Evolutionary conservation across 2,888 invertebrate genomes (phyloP).

Genomic region (Parapristionchus giblindavisi): DNA sequence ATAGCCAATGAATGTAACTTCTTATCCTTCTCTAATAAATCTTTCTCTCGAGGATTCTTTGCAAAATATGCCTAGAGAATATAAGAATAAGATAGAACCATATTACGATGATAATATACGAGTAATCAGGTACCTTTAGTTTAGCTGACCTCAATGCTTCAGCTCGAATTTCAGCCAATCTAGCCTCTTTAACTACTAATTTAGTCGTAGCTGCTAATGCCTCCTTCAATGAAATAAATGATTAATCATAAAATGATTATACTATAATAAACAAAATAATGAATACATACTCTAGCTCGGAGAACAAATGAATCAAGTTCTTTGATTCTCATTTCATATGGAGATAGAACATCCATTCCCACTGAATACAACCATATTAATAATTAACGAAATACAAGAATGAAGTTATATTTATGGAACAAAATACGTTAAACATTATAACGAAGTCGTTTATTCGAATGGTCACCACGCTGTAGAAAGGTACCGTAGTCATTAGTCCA

Average conservation of each 20-base stretch:
- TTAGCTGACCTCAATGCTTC: slow-evolving; percentile 74
- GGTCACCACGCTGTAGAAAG: too few species aligned
- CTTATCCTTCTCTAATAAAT: slow-evolving; percentile 62
- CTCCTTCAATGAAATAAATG: slow-evolving; percentile 74
- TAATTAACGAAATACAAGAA: background rate
- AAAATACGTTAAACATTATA: too few species aligned
- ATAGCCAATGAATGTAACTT: slow-evolving; percentile 59
- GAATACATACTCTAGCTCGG: slow-evolving; percentile 78
- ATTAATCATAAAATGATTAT: background rate
- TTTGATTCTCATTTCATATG: slow-evolving; percentile 91
- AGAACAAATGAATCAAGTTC: slow-evolving; percentile 96
- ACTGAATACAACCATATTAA: slow-evolving; percentile 50
- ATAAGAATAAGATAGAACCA: background rate
- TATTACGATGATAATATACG: background rate
- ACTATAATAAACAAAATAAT: background rate
- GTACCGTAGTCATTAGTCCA: too few species aligned
- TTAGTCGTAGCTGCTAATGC: slow-evolving; percentile 93
- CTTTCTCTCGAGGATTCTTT: slow-evolving; percentile 63
- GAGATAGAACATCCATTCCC: slow-evolving; percentile 75
- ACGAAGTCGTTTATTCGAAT: too few species aligned
- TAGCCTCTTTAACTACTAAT: slow-evolving; percentile 90
- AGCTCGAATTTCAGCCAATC: slow-evolving; percentile 91
- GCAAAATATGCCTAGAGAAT: slow-evolving; percentile 64
- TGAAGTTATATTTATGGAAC: background rate
- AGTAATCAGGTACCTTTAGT: background rate